Percentiles rank a stretch among this genome's conserved stretches.
Conservation (phyloP, 1,140 invertebrate species). For the Tetraneura akinire region DNA sequence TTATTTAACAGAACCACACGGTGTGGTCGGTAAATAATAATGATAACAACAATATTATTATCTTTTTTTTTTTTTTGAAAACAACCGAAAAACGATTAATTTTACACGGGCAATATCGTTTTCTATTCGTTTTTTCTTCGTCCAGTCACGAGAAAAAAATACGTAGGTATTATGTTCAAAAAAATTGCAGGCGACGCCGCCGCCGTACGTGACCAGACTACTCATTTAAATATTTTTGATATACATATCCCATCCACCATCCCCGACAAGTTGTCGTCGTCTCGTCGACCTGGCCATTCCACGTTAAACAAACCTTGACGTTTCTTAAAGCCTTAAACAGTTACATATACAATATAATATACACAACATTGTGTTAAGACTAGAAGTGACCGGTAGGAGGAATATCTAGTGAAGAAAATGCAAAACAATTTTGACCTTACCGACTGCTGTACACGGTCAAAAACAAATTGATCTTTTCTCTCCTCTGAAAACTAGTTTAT, state of each 20-base stretch:
- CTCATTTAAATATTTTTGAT: conserved; percentile 8
- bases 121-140: not conserved
- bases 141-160: not conserved
- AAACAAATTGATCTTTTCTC: no score
- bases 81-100: no score
- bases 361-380: no score
- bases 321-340: not conserved
- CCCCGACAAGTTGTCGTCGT: not conserved
- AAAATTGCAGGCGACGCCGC: not conserved
- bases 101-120: no score
- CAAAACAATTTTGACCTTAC: not conserved
- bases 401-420: not conserved
- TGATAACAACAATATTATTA: no score
- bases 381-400: not conserved
- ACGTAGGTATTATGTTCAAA: not conserved
- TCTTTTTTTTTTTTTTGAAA: no score
- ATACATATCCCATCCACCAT: not conserved
- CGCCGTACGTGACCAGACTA: conserved; percentile 23
- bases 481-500: no score
- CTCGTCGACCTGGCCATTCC: no score
- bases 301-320: conserved; percentile 16
- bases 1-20: not conserved
- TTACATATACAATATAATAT: not conserved
- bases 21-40: no score
- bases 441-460: not conserved